Base-by-base conservation (phyloP, 92 coral and sea anemone genomes). In the Zoanthus gigantus region DNA sequence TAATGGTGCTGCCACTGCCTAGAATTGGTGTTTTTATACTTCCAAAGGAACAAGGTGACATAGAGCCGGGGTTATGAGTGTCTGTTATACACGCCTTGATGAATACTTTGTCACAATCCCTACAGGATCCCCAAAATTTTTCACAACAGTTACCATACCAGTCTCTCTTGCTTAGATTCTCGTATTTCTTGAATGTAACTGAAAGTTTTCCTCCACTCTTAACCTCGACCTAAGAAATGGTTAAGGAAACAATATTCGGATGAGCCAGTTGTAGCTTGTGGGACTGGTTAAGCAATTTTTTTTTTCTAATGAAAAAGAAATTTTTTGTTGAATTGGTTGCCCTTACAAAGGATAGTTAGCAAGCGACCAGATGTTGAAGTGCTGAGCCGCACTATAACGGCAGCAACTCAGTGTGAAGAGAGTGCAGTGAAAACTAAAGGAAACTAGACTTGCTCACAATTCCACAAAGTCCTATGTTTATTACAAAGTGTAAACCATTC, bases 61-160 rank as follows among this genome's bases (percentile, higher is more conserved):
- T 17, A 4, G 83, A 56, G 83, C 30, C 0, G 71, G 83, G 83
- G 0, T 60, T 57, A 17, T 48, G 78, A 17, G 15, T n/a, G 45
- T 72, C 87, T 46, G 83, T 57, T 54, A 78, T 46, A 56, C 83
- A 78, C 68, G 42, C 83, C 63, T 78, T 56, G 0, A 78, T 0
- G 50, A 50, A 78, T n/a, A 54, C 82, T 30, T 77, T 30, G 11
- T 78, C 52, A 60, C 83, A 78, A 9, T 78, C 83, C 29, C 15
- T 13, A 60, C 83, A 78, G 16, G 47, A 2, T 0, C 84, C 44
- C 30, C 46, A 17, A 5, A 0, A 0, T 0, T 29, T 72, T 6
- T 86, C 89, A 86, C 89, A 86, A 30, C 89, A 86, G 45, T 47
- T 14, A 16, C 48, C 48, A 34, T 45, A 0, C 77, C 77, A 73